Evolutionary conservation across 2,797 vertebrate genomes (phyloP).

Genomic region (Peromyscus attwateri): DNA sequence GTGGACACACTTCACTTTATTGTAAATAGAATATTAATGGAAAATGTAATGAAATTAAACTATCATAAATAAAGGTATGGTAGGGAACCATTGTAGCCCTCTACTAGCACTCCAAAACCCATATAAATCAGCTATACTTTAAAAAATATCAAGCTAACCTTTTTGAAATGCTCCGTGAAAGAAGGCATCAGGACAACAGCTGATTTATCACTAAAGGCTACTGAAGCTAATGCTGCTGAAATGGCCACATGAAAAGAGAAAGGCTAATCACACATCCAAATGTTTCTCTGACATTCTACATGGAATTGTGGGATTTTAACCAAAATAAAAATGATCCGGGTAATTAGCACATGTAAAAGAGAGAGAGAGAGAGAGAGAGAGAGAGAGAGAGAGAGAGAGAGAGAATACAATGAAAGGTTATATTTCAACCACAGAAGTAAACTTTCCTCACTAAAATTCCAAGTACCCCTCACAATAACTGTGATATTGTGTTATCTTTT

Average conservation of each 20-base stretch:
- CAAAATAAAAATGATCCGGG: slow-evolving; percentile 63
- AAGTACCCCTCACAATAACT: slow-evolving; percentile 21
- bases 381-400: too few relatives aligned
- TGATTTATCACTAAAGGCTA: slow-evolving; percentile 54
- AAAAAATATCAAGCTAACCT: background rate
- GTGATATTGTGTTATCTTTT: slow-evolving; percentile 33
- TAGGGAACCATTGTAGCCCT: slow-evolving; percentile 64
- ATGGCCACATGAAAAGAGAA: slow-evolving; percentile 61
- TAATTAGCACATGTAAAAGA: slow-evolving; percentile 41
- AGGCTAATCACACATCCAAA: slow-evolving; percentile 57
- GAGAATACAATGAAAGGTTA: slow-evolving; percentile 43
- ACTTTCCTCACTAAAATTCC: slow-evolving; percentile 71
- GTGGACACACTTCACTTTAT: slow-evolving; percentile 32
- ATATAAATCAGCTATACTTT: background rate
- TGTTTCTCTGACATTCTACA: slow-evolving; percentile 59
- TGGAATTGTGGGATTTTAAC: background rate
- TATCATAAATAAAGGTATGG: slow-evolving; percentile 22
- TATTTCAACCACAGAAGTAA: slow-evolving; percentile 65
- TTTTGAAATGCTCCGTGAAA: slow-evolving; percentile 66
- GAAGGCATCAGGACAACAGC: background rate
- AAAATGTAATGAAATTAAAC: slow-evolving; percentile 67
- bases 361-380: too few relatives aligned
- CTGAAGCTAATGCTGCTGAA: slow-evolving; percentile 66
- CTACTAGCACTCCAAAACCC: background rate
- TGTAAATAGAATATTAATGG: slow-evolving; percentile 63